Evolutionary conservation across 2,888 invertebrate species (phyloP), one percentile per base, ranked within the genome.

Genomic region (Polydrusus tereticollis): DNA sequence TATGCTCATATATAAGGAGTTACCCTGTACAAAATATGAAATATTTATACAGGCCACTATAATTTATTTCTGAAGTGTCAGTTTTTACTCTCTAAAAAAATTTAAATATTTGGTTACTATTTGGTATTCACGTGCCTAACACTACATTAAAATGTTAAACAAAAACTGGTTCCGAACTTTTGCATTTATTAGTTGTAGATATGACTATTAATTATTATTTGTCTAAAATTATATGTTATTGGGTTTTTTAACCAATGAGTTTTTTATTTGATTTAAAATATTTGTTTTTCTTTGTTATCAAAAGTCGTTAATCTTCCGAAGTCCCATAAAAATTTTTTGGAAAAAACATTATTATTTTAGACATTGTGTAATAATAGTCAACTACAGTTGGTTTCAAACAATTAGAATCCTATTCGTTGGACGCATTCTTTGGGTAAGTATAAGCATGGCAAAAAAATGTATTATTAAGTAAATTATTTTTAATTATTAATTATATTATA

Each of bases 51-150:
- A 41, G 14, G 16, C 26, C 21, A 47, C n/a, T n/a, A n/a, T n/a
- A 41, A 57, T 65, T 41, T 65, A 65, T 57, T 57, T 26, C 57
- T 23, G 20, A 65, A 65, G 21, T 43, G 55, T 65, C 63, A 63
- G 43, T 65, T 65, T 57, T 57, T 57, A 55, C 57, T 43, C 55
- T 55, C n/a, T 41, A 38, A 45, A 65, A 65, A 65, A 65, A 55
- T 65, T 65, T 57, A 65, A 65, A 52, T 65, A 43, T 55, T 65
- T 36, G 50, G 55, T 23, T 14, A 16, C 26, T 66, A 58, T 59
- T 60, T 55, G 62, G 69, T 60, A 69, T 62, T 69, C 69, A 69
- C 69, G 62, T 62, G 69, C 69, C 62, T 69, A 52, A 62, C 38
- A 60, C 43, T 52, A 67, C 21, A 59, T 67, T 67, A 58, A 67